Conservation (phyloP, 1,140 invertebrate species). For the Ridgeia piscesae region DNA sequence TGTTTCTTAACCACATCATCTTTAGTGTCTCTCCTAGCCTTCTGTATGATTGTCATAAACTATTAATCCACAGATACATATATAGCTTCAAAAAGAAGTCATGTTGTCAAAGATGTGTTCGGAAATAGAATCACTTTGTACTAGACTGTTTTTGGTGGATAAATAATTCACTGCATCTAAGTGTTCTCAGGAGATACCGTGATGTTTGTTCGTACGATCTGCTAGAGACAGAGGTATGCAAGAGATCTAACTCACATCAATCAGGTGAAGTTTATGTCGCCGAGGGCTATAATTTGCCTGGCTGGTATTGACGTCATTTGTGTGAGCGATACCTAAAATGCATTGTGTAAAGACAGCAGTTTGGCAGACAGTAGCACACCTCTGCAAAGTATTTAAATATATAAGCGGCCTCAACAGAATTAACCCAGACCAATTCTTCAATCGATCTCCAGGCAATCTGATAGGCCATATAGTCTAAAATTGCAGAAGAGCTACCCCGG, state of each 20-base stretch:
- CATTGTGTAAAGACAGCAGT: background rate
- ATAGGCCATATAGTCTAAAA: too few species aligned
- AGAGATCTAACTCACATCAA: background rate
- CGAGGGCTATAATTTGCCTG: background rate
- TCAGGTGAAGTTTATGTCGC: background rate
- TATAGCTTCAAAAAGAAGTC: background rate
- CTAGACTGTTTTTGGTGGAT: background rate
- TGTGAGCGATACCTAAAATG: background rate
- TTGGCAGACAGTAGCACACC: background rate
- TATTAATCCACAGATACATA: background rate
- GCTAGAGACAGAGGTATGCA: background rate
- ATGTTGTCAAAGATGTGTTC: background rate
- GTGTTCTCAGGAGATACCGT: background rate
- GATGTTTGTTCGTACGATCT: background rate
- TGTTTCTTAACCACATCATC: background rate
- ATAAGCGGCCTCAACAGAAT: too few species aligned
- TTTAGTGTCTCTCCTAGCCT: background rate
- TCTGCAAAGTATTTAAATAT: too few species aligned
- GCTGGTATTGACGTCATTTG: background rate
- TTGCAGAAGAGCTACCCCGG: too few species aligned
- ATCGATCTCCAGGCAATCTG: too few species aligned
- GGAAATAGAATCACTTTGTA: background rate
- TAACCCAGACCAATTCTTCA: too few species aligned
- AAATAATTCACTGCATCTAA: background rate
- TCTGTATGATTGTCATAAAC: background rate